Conservation (phyloP, 2,888 invertebrate genomes). For the Pyralis farinalis region DNA sequence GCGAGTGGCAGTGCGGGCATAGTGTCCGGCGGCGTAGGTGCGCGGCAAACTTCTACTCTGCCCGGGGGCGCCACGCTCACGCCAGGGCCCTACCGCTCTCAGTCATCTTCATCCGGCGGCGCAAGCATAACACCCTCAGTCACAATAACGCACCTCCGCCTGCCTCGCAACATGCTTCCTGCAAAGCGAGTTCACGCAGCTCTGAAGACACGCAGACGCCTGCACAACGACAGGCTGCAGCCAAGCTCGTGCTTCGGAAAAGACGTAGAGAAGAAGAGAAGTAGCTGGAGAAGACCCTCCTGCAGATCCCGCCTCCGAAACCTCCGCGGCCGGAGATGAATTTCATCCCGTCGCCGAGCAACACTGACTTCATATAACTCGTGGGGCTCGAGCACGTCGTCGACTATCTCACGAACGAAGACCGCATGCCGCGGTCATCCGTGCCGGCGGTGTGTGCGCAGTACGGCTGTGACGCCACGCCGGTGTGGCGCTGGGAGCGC, state of each 20-base stretch:
- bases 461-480: conserved; percentile 98
- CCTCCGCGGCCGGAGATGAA: conserved; percentile 99
- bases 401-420: conserved; percentile 94
- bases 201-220: conserved; percentile 94
- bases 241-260: conserved; percentile 96
- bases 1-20: conserved; percentile 22
- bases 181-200: conserved; percentile 79
- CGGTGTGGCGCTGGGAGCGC: conserved; percentile 99
- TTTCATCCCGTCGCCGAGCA: conserved; percentile 99
- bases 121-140: conserved; percentile 85
- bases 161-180: conserved; percentile 56
- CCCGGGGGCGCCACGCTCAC: conserved; percentile 84
- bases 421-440: conserved; percentile 80
- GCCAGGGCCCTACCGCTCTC: conserved; percentile 71
- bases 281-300: conserved; percentile 97
- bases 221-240: conserved; percentile 98
- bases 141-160: conserved; percentile 88
- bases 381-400: conserved; percentile 98
- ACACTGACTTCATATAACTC: conserved; percentile 98
- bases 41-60: conserved; percentile 68
- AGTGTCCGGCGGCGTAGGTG: background rate
- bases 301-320: conserved; percentile 98
- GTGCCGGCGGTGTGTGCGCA: conserved; percentile 98
- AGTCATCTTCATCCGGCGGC: conserved; percentile 63
- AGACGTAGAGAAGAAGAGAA: too few relatives aligned